Conservation (phyloP, 2,888 invertebrate genomes). For the Lasius fuliginosus region DNA sequence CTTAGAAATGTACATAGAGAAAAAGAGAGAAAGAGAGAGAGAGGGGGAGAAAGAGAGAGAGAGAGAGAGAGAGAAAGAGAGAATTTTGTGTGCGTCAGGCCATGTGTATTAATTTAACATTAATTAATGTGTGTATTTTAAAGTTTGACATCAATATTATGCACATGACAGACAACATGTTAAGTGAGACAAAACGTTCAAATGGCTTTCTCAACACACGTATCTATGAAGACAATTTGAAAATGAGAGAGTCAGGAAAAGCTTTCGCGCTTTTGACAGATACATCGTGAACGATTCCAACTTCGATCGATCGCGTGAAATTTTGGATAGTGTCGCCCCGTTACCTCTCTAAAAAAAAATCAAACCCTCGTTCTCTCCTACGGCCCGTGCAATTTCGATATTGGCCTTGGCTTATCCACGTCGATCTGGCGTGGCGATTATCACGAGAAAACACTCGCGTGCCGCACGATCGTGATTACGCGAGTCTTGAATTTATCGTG, state of each 20-base stretch:
- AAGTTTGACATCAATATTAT: not conserved
- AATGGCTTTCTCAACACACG: not conserved
- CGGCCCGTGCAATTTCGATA: constrained; percentile 8
- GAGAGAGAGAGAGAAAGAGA: too few species aligned
- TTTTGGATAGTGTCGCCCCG: not conserved
- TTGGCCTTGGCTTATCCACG: constrained; percentile 28
- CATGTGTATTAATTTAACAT: constrained; percentile 1
- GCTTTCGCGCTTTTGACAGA: not conserved
- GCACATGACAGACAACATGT: not conserved
- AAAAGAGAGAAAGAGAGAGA: not conserved
- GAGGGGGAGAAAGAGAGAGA: not conserved
- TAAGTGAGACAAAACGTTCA: not conserved
- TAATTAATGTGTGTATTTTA: not conserved
- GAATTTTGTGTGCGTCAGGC: not conserved
- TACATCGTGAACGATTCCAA: not conserved
- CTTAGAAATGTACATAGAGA: not conserved
- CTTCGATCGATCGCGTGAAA: not conserved
- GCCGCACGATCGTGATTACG: constrained; percentile 29
- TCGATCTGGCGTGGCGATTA: constrained; percentile 45
- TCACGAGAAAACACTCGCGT: constrained; percentile 46
- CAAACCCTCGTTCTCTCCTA: not conserved
- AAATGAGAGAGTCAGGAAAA: constrained; percentile 6
- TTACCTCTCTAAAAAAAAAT: not conserved
- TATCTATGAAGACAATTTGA: not conserved
- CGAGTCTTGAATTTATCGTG: constrained; percentile 26